Base-by-base conservation (phyloP, 2,113 vertebrate species). In the Scalopus aquaticus region DNA sequence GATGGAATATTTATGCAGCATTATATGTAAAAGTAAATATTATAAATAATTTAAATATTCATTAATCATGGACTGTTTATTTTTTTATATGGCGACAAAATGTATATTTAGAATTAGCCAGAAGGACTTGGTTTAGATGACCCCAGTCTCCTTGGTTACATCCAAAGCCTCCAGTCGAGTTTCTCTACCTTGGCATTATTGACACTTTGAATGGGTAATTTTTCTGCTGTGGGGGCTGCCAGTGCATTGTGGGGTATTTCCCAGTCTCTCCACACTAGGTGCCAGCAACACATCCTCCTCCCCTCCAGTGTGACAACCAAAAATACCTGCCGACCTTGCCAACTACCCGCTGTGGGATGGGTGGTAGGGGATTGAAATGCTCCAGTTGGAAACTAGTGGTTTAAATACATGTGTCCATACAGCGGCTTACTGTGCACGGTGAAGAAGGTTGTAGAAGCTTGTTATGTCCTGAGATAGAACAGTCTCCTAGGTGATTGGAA, bases 21-120 rank as follows among this genome's bases (percentile, higher is more conserved):
- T 69, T 60, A 73, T 67, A 79, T 88, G 56, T 86, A 83, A 90
- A 79, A 54, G 74, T 28, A 93, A 65, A 91, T 76, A 60, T 26
- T 90, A 9, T n/a, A 81, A 30, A 9, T n/a, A 81, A 30, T 54
- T 84, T 72, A 79, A 49, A 49, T 58, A 35, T 77, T 65, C 24
- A 20, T 82, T 54, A 58, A 35, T 78, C 62, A 32, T 37, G 13
- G 28, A 22, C 30, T 84, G 35, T 79, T 84, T 80, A 76, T 22
- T 56, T 56, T 56, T 19, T 22, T 22, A 56, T 56, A 56, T 56
- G 54, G 20, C 7, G 54, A 56, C 19, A 56, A 56, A 56, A 56
- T 56, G 20, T 56, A 6, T 51, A 22, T 64, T 12, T 64, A 64
- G 24, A 64, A 12, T 30, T 64, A 28, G 62, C 10, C 10, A 32